phyloP scores from a whole-genome alignment of 2,113 vertebrate species.

The Acrocephalus kingi region DNA sequence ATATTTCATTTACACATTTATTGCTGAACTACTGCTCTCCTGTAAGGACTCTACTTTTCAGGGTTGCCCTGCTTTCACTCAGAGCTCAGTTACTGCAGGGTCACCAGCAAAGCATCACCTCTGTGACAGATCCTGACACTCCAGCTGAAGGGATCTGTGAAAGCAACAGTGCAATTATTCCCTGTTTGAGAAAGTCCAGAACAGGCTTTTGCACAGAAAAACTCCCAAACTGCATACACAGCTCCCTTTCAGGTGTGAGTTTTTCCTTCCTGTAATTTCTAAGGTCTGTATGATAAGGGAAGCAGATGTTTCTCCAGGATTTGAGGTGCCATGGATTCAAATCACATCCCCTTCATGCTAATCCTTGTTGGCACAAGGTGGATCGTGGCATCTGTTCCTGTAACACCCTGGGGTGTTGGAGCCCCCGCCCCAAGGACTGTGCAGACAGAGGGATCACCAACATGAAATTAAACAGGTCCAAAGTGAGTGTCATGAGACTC shows the following conservation, averaged over 20 bases:
- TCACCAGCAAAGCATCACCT: neutral
- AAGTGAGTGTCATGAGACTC: neutral
- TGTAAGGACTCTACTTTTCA: neutral
- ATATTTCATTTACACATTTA: neutral
- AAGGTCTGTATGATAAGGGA: neutral
- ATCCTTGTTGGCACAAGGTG: constrained; percentile 52
- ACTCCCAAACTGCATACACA: neutral
- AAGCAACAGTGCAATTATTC: neutral
- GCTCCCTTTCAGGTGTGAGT: neutral
- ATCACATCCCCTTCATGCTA: constrained; percentile 56
- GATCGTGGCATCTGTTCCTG: constrained; percentile 27
- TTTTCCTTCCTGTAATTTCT: neutral
- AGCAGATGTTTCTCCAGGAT: constrained; percentile 53
- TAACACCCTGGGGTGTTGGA: constrained; percentile 16
- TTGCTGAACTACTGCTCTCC: neutral
- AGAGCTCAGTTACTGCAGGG: neutral
- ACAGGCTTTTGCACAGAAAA: neutral
- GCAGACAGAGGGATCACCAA: neutral
- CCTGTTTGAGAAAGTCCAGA: neutral
- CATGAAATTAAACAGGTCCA: neutral
- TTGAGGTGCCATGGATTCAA: constrained; percentile 38
- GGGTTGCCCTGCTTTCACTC: neutral
- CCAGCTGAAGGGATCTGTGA: neutral
- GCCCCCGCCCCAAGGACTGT: neutral
- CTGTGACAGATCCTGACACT: neutral